Evolutionary conservation across 2,113 vertebrate genomes (phyloP).

Genomic region (Meriones unguiculatus): DNA sequence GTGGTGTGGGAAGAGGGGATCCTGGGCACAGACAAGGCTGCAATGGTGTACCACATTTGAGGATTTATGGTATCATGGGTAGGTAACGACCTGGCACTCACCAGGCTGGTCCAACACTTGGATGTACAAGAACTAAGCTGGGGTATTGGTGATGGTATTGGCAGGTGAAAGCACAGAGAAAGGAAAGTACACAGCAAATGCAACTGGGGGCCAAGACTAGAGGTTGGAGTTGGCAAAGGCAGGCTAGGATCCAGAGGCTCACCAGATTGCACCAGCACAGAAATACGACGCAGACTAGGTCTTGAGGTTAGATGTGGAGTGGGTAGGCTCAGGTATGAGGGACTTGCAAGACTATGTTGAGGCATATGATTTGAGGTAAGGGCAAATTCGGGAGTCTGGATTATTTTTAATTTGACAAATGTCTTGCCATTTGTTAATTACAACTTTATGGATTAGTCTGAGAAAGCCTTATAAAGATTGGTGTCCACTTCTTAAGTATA

Average conservation of each 20-base stretch:
- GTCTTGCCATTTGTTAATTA: background rate
- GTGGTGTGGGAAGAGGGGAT: too few relatives aligned
- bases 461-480: background rate
- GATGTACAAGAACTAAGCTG: background rate
- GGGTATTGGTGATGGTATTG: background rate
- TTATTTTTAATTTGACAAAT: background rate
- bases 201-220: background rate
- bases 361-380: background rate
- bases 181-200: background rate
- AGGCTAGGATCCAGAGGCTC: background rate
- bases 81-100: background rate
- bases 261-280: background rate
- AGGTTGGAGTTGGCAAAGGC: background rate
- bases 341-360: background rate
- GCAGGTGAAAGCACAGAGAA: background rate
- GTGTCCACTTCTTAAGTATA: background rate
- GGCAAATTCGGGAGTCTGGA: background rate
- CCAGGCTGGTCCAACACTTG: background rate
- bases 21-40: background rate
- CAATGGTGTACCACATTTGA: background rate
- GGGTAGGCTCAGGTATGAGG: background rate
- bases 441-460: accelerated
- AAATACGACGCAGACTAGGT: background rate
- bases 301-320: background rate
- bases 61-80: background rate